Base-by-base conservation (phyloP, 2,797 vertebrate species). In the Eleutherodactylus coqui region DNA sequence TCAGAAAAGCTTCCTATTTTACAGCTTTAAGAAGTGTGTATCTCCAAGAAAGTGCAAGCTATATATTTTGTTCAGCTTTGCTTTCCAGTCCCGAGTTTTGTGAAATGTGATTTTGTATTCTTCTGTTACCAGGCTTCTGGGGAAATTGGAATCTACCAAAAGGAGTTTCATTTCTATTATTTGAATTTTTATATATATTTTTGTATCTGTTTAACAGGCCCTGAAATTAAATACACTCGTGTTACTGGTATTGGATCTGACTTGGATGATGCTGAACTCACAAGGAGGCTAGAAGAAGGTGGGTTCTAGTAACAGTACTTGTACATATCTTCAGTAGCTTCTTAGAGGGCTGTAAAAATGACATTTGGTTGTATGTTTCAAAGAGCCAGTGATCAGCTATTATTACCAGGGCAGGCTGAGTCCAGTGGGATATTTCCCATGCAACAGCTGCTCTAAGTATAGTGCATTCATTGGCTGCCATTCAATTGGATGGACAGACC, bases 211-310 rank as follows among this genome's bases (percentile, higher is more conserved):
- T 41, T 75, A 86, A 73, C 75, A 95, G 95, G 94, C 82, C 95
- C 94, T 83, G 95, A 94, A 91, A 93, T 95, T 90, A 94, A 94
- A 92, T 95, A 93, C 6, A 94, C 95, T 34, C 90, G 91, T 84
- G 93, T 95, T 67, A 86, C 93, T 62, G 92, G 91, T 62, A 90
- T 90, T 72, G 91, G 91, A 16, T 29, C 89, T 88, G 94, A 94
- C 53, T 81, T 90, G 51, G 95, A 90, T 75, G 95, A 90, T 83
- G 93, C 95, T 73, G 90, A 93, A 2, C 82, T 96, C 36, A 93
- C 93, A 86, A 94, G 89, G 89, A 88, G 95, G 17, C 73, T 93
- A 83, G 92, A 94, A 86, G 92, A 95, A 96, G 96, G 97, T 98
- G 78, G 94, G 96, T 94, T 73, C 14, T 5, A 72, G 38, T 72